phyloP scores from a whole-genome alignment of 2,113 vertebrate genomes.

The Neopipo cinnamomea region DNA sequence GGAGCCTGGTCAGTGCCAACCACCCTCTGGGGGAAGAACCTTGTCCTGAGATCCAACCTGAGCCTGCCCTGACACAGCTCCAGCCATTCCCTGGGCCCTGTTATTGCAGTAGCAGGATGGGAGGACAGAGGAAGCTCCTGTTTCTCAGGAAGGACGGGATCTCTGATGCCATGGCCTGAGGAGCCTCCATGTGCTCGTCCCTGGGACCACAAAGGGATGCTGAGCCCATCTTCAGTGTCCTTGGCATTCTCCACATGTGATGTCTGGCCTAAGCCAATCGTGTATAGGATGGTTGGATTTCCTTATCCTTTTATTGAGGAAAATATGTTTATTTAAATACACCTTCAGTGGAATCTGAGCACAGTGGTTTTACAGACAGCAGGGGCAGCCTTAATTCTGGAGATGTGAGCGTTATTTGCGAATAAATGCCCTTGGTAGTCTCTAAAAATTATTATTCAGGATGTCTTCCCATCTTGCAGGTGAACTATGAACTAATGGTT shows the following conservation, averaged over 20 bases:
- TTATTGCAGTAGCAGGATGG: fast-evolving
- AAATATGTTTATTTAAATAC: neutral
- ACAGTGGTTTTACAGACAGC: neutral
- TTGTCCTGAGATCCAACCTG: neutral
- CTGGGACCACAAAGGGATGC: fast-evolving
- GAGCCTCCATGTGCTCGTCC: neutral
- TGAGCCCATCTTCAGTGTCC: neutral
- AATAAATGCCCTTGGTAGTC: constrained; percentile 56
- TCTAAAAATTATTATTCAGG: constrained; percentile 60
- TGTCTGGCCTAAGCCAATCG: neutral
- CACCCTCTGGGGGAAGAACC: neutral
- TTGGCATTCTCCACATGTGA: fast-evolving
- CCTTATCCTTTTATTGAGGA: neutral
- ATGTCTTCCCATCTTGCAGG: constrained; percentile 58
- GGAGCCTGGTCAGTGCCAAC: neutral
- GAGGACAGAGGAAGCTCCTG: fast-evolving
- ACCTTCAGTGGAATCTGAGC: neutral
- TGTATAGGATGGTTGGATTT: neutral
- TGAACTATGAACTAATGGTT: constrained; percentile 75
- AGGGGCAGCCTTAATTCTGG: neutral
- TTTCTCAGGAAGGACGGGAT: fast-evolving
- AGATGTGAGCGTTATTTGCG: constrained; percentile 60
- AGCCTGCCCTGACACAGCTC: neutral
- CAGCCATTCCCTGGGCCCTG: neutral
- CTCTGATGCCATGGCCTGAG: fast-evolving